A percentile compares a stretch with the other conserved stretches of the same genome.
phyloP scores from a whole-genome alignment of 2,113 vertebrate species.

The Camelus dromedarius region DNA sequence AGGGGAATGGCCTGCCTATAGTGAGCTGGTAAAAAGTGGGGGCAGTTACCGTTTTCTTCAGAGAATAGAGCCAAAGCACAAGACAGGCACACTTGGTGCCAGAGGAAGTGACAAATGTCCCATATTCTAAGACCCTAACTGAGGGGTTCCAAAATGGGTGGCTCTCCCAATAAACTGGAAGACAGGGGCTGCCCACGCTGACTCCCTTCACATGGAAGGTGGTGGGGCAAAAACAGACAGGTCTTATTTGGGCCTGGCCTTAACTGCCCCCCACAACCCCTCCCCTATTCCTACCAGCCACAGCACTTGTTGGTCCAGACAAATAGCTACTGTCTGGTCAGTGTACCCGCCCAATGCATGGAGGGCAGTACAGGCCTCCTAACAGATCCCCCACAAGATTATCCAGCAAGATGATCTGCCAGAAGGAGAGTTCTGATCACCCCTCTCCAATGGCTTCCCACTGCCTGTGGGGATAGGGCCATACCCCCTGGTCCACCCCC shows the following conservation, averaged over 20 bases:
- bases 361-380: not conserved
- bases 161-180: not conserved
- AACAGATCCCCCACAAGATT: not conserved
- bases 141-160: not conserved
- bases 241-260: not conserved
- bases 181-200: not conserved
- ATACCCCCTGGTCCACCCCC: not conserved
- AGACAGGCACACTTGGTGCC: not conserved
- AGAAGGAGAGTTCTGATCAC: not conserved
- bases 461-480: not conserved
- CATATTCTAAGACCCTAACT: not conserved
- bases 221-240: not conserved
- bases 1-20: not conserved
- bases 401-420: not conserved
- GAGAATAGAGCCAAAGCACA: not conserved
- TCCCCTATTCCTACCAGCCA: not conserved
- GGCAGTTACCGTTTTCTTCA: not conserved
- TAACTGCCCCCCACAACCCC: too few relatives aligned
- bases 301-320: not conserved
- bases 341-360: not conserved
- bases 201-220: not conserved
- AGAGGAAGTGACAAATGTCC: not conserved
- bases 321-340: not conserved
- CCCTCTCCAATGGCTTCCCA: not conserved
- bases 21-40: not conserved